phyloP scores from a whole-genome alignment of 2,888 invertebrate species.

The Incurvaria masculella region DNA sequence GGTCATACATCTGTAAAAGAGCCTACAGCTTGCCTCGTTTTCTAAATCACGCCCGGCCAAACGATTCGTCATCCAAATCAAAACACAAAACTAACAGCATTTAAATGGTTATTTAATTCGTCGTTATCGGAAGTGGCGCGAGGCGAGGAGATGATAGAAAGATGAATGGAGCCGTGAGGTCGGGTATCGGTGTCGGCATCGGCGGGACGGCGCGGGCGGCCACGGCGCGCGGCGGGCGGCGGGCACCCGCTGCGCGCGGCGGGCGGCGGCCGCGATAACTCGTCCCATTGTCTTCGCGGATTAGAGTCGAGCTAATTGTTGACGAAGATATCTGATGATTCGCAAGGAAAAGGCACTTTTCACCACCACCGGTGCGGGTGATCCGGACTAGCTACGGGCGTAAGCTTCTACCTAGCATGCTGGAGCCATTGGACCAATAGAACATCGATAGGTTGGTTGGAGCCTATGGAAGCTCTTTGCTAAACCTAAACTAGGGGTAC shows the following conservation, averaged over 20 bases:
- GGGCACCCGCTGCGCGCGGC: constrained; percentile 20
- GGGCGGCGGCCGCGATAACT: constrained; percentile 22
- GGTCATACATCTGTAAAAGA: too few species aligned
- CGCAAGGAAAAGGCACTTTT: too few species aligned
- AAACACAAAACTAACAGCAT: neutral
- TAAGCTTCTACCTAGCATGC: too few species aligned
- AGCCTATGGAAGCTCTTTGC: too few species aligned
- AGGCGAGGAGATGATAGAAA: constrained; percentile 6
- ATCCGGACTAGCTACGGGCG: too few species aligned
- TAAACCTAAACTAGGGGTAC: too few species aligned
- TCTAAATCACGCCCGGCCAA: neutral
- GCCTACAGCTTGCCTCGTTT: too few species aligned
- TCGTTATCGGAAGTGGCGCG: neutral
- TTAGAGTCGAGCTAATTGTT: constrained; percentile 44
- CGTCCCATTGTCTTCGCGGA: constrained; percentile 20
- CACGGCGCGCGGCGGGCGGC: constrained; percentile 22
- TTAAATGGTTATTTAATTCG: neutral
- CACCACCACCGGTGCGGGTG: too few species aligned
- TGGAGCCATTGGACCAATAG: too few species aligned
- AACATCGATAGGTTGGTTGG: too few species aligned
- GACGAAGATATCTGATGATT: constrained; percentile 16
- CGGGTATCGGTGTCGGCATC: constrained; percentile 32
- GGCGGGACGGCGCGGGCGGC: constrained; percentile 28
- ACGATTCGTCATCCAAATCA: neutral
- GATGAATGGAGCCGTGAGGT: constrained; percentile 18